Percentiles rank a stretch among this genome's conserved stretches.
These are phyloP conservation scores for Aselliscus stoliczkanus DNA, from an alignment of 2,797 vertebrate species.

Conservation along the genomic window DNA sequence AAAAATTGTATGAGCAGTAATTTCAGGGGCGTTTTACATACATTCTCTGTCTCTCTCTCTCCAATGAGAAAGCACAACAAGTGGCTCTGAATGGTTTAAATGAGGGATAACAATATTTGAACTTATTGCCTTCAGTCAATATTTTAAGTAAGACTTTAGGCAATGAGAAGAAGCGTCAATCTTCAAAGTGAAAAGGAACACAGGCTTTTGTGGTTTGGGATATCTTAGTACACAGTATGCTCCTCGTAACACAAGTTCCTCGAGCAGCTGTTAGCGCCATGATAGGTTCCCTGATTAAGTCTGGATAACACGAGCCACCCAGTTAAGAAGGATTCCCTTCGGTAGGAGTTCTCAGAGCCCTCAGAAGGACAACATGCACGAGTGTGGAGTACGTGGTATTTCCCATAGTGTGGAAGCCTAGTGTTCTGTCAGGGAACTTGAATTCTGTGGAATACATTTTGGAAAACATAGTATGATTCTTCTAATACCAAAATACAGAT, in stretches of 20 bases:
- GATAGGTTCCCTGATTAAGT: background rate
- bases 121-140: slow-evolving; percentile 1
- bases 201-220: background rate
- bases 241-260: background rate
- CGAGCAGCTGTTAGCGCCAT: background rate
- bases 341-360: background rate
- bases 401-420: background rate
- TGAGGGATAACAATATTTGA: background rate
- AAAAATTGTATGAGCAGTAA: background rate
- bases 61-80: background rate
- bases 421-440: background rate
- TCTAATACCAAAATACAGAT: background rate
- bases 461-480: background rate
- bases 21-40: background rate
- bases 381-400: rapidly evolving
- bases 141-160: slow-evolving; percentile 2
- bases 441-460: background rate
- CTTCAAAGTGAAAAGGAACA: background rate
- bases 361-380: background rate
- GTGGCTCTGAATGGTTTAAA: background rate
- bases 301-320: background rate
- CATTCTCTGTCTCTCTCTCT: background rate
- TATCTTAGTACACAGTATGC: background rate
- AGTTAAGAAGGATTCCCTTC: background rate
- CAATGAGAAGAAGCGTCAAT: background rate